Conservation (phyloP, 2,888 invertebrate genomes). For the Agrochola lychnidis region DNA sequence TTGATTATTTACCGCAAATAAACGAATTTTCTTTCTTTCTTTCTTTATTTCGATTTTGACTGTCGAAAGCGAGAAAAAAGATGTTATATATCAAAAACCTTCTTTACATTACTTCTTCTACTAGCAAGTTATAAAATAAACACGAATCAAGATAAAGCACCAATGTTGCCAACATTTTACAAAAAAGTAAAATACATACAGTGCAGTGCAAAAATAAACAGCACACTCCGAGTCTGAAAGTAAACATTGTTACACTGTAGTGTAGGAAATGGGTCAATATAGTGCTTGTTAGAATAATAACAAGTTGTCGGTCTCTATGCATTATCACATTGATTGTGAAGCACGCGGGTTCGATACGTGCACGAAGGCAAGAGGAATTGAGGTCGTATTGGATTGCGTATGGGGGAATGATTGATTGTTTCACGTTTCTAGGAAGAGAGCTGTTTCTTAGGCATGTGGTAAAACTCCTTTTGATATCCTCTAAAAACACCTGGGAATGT, state of each 20-base stretch:
- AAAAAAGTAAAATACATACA: conserved; percentile 19
- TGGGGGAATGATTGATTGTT: conserved; percentile 30
- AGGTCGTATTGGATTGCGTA: conserved; percentile 8
- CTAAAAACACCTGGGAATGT: background rate
- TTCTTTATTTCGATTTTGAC: too few relatives aligned
- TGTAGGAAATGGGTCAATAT: conserved; percentile 31
- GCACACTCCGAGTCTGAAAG: conserved; percentile 20
- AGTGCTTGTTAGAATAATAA: conserved; percentile 27
- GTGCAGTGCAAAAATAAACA: conserved; percentile 34
- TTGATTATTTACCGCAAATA: too few relatives aligned
- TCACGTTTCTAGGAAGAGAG: background rate
- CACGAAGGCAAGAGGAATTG: conserved; percentile 8
- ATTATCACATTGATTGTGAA: conserved; percentile 44
- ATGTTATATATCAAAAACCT: too few relatives aligned
- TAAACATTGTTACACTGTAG: conserved; percentile 34
- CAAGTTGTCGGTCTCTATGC: background rate
- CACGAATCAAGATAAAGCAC: background rate
- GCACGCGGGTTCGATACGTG: background rate
- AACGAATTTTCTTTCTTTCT: too few relatives aligned
- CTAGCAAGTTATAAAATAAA: background rate
- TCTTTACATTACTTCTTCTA: background rate
- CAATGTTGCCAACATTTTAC: background rate
- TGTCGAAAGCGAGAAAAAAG: too few relatives aligned
- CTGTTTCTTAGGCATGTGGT: background rate
- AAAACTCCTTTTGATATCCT: background rate